Percentiles rank a stretch among this genome's conserved stretches.
These are phyloP conservation scores for Falco columbarius DNA, from an alignment of 2,797 vertebrate species.

Conservation along the genomic window DNA sequence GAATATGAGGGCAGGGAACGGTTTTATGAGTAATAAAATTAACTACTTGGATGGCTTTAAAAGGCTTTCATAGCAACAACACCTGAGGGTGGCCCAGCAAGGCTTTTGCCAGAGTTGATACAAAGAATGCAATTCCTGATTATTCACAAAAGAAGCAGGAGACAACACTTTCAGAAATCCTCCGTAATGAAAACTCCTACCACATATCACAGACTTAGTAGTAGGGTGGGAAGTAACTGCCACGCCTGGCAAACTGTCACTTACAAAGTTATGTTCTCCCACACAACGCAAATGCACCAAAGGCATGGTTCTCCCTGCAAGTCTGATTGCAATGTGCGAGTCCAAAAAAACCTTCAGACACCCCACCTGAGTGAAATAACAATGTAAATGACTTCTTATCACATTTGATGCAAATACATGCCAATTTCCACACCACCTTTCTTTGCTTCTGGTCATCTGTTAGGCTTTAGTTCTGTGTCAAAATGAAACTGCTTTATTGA, in stretches of 20 bases:
- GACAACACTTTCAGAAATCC: neutral
- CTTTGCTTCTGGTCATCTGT: neutral
- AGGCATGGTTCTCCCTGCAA: neutral
- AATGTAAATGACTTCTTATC: neutral
- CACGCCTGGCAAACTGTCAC: neutral
- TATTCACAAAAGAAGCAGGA: neutral
- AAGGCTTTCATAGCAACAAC: neutral
- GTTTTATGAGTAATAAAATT: neutral
- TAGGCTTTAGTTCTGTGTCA: neutral
- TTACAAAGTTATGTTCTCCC: neutral
- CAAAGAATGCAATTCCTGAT: fast-evolving
- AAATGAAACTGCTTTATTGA: neutral
- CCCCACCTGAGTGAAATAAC: neutral
- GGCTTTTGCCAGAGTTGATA: neutral
- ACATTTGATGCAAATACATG: neutral
- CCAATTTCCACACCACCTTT: neutral
- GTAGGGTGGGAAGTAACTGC: neutral
- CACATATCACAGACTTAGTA: neutral
- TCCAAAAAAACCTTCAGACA: neutral
- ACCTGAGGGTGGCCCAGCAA: neutral
- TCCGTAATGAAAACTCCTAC: neutral
- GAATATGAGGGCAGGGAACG: neutral
- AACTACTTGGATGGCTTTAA: neutral
- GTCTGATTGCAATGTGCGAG: neutral
- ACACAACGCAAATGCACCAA: neutral